Evolutionary conservation across 2,888 invertebrate genomes (phyloP), one percentile per base, ranked within the genome.

Genomic region (Harpalus rufipes): DNA sequence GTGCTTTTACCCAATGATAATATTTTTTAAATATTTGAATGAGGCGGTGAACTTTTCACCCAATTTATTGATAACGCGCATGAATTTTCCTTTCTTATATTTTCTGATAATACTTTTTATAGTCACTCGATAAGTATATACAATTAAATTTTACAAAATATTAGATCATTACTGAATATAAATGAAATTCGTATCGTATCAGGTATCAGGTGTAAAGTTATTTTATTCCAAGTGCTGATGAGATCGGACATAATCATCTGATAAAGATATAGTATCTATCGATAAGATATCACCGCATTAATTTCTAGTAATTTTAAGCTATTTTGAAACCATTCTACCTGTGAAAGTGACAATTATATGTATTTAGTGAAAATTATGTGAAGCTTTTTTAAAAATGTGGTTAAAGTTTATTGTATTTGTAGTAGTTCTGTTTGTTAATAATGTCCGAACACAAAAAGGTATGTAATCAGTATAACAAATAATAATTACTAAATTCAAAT

Each of bases 241-340:
- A 1, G 44, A 74, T 74, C 41, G 10, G 18, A 41, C 16, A 44
- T 74, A 74, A 74, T 74, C 14, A 74, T 44, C 72, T 44, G 72
- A 74, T 74, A 74, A 44, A 74, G 72, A 74, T 74, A 74, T 18
- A 74, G 14, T 74, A 74, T 74, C 68, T 10, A 39, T 10, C 44
- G 72, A 74, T 74, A 74, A 74, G 72, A 41, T 32, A 68, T 14
- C 10, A 25, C 12, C 14, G 51, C 2, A 44, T 39, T 12, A 41
- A 18, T 7, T 18, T 41, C 18, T 7, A 63, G 10, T 21, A 63
- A 63, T 8, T 25, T 63, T 21, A 21, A 16, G 14, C 59, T 16
- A 14, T 59, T 59, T 1, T 59, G 59, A n/a, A 14, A 14, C 16
- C 16, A 16, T 59, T 59, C 7, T 59, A 16, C n/a, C 7, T 16